Evolutionary conservation across 2,797 vertebrate species (phyloP).

Genomic region (Eidolon dupreanum): DNA sequence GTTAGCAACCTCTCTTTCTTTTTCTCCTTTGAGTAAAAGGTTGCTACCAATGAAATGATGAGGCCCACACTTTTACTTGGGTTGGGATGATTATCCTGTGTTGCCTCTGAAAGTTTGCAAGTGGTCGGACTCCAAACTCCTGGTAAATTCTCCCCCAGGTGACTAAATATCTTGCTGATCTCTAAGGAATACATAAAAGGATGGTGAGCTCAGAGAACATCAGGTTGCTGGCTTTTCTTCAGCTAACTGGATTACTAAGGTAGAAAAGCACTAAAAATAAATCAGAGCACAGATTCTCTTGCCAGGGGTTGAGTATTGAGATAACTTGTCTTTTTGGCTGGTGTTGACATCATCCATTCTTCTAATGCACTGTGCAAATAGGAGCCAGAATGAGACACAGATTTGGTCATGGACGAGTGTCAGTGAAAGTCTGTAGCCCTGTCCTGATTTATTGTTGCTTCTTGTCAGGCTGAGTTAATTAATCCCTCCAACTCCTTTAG

Average conservation of each 20-base stretch:
- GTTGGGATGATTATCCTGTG: slow-evolving; percentile 35
- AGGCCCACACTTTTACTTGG: slow-evolving; percentile 41
- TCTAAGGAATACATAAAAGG: slow-evolving; percentile 76
- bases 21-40: slow-evolving; percentile 59
- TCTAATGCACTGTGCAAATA: neutral
- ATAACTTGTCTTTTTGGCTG: slow-evolving; percentile 44
- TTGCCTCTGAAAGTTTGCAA: slow-evolving; percentile 56
- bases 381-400: slow-evolving; percentile 41
- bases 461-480: slow-evolving; percentile 23
- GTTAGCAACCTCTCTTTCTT: slow-evolving; percentile 37
- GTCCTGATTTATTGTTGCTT: neutral
- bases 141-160: slow-evolving; percentile 60
- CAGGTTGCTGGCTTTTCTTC: slow-evolving; percentile 70
- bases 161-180: slow-evolving; percentile 56
- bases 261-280: slow-evolving; percentile 81
- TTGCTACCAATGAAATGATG: slow-evolving; percentile 56
- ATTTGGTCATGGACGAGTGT: slow-evolving; percentile 7
- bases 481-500: neutral
- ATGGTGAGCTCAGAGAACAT: slow-evolving; percentile 78
- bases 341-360: slow-evolving; percentile 47
- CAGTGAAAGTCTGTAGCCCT: neutral
- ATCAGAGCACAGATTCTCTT: slow-evolving; percentile 66
- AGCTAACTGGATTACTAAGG: slow-evolving; percentile 73
- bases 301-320: slow-evolving; percentile 59
- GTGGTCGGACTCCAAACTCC: slow-evolving; percentile 29